These are phyloP conservation scores for Octodon degus DNA, from an alignment of 2,113 vertebrate genomes.

Conservation along the genomic window DNA sequence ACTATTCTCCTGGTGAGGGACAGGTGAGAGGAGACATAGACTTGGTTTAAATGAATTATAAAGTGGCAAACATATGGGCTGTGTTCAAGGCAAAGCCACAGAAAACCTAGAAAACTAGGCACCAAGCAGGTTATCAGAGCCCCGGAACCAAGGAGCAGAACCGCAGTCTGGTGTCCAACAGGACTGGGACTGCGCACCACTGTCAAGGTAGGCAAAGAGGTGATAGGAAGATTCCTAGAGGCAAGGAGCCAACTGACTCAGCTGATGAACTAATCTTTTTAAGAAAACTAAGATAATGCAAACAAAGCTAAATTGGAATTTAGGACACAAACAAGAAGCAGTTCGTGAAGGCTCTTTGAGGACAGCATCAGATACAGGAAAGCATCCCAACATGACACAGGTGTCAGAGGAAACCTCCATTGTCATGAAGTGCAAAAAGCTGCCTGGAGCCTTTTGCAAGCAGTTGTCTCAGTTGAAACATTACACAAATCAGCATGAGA, in stretches of 20 bases:
- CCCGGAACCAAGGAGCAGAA: background rate
- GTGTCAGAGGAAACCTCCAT: background rate
- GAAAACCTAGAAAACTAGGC: background rate
- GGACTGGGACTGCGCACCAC: background rate
- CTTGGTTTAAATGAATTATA: background rate
- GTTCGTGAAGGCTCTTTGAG: background rate
- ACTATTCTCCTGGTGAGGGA: background rate
- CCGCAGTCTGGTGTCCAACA: rapidly evolving
- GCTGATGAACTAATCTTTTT: background rate
- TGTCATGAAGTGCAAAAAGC: background rate
- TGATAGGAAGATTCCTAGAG: background rate
- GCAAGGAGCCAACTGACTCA: too few species aligned
- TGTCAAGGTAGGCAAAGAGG: background rate
- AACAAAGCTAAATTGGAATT: background rate
- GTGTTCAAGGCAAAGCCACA: background rate
- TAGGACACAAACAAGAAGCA: background rate
- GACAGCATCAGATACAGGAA: background rate
- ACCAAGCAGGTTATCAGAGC: background rate
- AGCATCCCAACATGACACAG: background rate
- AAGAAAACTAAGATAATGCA: background rate
- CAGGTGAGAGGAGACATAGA: background rate
- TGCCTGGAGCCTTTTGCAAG: background rate
- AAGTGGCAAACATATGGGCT: background rate
- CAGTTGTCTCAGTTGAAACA: conserved; percentile 1
- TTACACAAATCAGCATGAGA: conserved; percentile 44